phyloP scores from a whole-genome alignment of 53 echinoderm and acorn worm genomes.

The Holothuria leucospilota region DNA sequence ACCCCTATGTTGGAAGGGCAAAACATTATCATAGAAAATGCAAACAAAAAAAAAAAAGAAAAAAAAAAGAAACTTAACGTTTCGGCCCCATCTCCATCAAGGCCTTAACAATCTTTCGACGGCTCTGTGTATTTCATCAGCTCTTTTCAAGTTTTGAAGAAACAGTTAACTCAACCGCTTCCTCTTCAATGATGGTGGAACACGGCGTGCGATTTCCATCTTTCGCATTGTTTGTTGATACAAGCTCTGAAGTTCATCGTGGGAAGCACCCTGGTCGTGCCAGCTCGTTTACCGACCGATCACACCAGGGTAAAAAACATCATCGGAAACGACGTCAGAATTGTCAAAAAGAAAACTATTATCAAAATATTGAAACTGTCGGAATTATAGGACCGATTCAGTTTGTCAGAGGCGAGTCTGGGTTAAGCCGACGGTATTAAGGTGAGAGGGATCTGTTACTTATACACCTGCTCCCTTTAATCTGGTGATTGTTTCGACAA shows the following conservation, averaged over 20 bases:
- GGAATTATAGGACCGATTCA: background rate
- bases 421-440: constrained; percentile 24
- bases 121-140: no score
- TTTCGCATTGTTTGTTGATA: constrained; percentile 15
- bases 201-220: no score
- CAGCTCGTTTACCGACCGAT: background rate
- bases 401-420: constrained; percentile 10
- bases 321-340: background rate
- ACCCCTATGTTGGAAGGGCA: no score
- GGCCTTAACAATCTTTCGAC: no score
- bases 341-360: constrained; percentile 22
- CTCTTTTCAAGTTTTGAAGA: no score
- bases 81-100: no score
- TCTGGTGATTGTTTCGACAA: constrained; percentile 32
- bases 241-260: constrained; percentile 16
- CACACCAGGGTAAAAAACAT: background rate
- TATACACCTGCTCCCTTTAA: constrained; percentile 35
- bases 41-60: no score
- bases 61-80: no score
- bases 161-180: no score
- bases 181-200: no score
- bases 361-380: constrained; percentile 46
- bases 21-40: no score
- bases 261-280: constrained; percentile 14
- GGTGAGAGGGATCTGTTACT: constrained; percentile 11